phyloP scores from a whole-genome alignment of 2,797 vertebrate species.

The Dromococcyx pavoninus region DNA sequence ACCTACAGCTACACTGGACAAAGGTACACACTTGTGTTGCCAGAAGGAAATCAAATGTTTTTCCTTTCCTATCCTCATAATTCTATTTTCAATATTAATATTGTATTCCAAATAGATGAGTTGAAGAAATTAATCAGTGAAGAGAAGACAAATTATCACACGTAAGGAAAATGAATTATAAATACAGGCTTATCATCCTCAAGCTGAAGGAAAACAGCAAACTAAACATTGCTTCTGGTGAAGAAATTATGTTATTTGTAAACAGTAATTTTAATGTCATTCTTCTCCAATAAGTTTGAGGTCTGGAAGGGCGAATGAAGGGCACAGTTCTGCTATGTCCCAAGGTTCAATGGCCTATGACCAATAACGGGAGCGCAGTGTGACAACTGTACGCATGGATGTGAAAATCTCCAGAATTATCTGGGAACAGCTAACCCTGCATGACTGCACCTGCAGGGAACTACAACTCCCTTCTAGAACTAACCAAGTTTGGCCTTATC shows the following conservation, averaged over 20 bases:
- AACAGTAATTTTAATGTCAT: slow-evolving; percentile 1
- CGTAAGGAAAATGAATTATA: background rate
- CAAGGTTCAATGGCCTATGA: background rate
- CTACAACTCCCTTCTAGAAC: background rate
- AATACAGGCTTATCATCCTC: background rate
- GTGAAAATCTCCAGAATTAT: background rate
- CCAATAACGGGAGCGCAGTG: background rate
- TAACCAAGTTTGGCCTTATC: background rate
- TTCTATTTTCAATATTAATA: slow-evolving; percentile 23
- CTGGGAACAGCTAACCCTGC: background rate
- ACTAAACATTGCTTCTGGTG: background rate
- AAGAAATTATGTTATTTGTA: background rate
- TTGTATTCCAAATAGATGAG: background rate
- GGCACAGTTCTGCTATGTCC: background rate
- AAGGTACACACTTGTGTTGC: background rate
- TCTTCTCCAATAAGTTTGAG: background rate
- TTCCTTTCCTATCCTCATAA: background rate
- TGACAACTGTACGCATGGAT: background rate
- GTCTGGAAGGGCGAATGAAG: background rate
- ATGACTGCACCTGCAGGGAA: background rate
- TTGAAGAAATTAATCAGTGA: slow-evolving; percentile 31
- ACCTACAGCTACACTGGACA: background rate
- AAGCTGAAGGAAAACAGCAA: background rate
- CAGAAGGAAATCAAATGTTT: background rate
- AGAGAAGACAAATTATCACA: background rate